phyloP scores from a whole-genome alignment of 2,888 invertebrate species.

The Gibbula magus region DNA sequence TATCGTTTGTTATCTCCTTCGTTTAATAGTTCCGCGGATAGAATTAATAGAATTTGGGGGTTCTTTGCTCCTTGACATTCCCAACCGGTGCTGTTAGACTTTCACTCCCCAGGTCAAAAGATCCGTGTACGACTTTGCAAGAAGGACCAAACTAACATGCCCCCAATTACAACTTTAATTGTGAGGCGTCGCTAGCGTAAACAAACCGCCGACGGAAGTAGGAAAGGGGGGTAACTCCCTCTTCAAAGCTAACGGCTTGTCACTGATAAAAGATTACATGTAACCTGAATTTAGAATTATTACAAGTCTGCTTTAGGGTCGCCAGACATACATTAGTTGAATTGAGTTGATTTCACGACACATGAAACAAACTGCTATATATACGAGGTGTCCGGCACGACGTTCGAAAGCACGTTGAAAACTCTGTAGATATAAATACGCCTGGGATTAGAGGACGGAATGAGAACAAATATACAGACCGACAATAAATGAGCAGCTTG shows the following conservation, averaged over 20 bases:
- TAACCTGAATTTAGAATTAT: no score
- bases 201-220: neutral
- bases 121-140: neutral
- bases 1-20: neutral
- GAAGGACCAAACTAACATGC: constrained; percentile 8
- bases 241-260: neutral
- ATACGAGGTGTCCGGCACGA: no score
- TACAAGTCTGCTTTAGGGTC: no score
- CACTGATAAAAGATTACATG: no score
- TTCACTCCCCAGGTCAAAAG: constrained; percentile 6
- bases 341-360: no score
- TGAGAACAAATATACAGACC: no score
- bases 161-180: constrained; percentile 8
- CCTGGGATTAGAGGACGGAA: no score
- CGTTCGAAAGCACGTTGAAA: no score
- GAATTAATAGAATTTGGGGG: constrained; percentile 15
- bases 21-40: neutral
- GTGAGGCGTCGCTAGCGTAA: neutral
- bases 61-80: constrained; percentile 2
- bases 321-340: no score
- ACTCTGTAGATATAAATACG: no score
- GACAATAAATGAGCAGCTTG: no score
- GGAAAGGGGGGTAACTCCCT: neutral
- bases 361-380: no score
- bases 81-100: constrained; percentile 1